A percentile compares a stretch with the other conserved stretches of the same genome.
Evolutionary conservation across 2,888 invertebrate genomes (phyloP).

Genomic region (Lasioglossum leucozonium): DNA sequence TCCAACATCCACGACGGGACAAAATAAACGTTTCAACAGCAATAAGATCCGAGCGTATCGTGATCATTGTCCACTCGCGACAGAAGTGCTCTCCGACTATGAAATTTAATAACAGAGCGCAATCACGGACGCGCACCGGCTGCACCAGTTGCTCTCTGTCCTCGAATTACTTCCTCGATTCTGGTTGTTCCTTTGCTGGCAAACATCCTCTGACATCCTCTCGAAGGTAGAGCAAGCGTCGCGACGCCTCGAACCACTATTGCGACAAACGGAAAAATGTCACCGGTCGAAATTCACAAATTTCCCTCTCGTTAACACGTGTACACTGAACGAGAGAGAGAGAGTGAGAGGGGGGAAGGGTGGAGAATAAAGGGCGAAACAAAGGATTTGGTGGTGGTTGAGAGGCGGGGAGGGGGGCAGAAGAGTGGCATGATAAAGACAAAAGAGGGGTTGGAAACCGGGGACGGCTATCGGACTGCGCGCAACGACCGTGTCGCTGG

Average conservation of each 20-base stretch:
- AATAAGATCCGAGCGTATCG: neutral
- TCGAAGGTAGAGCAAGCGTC: neutral
- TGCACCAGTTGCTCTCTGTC: neutral
- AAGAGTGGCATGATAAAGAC: constrained; percentile 30
- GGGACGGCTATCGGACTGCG: constrained; percentile 71
- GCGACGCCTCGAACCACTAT: neutral
- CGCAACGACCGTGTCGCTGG: constrained; percentile 75
- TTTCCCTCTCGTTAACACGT: constrained; percentile 29
- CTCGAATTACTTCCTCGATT: neutral
- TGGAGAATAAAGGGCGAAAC: neutral
- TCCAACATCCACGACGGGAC: neutral
- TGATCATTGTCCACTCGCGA: neutral
- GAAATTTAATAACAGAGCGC: constrained; percentile 1
- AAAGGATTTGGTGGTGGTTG: constrained; percentile 9
- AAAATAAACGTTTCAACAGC: neutral
- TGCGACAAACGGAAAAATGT: neutral
- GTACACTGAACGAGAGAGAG: neutral
- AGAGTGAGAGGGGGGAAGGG: too few species aligned
- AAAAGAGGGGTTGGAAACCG: constrained; percentile 34
- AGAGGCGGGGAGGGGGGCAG: neutral
- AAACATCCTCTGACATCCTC: neutral
- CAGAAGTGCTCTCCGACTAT: neutral
- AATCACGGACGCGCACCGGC: neutral
- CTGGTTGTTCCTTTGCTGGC: neutral
- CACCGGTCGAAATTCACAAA: neutral